Base-by-base conservation (phyloP, 2,113 vertebrate species). In the Onychorhynchus coronatus region DNA sequence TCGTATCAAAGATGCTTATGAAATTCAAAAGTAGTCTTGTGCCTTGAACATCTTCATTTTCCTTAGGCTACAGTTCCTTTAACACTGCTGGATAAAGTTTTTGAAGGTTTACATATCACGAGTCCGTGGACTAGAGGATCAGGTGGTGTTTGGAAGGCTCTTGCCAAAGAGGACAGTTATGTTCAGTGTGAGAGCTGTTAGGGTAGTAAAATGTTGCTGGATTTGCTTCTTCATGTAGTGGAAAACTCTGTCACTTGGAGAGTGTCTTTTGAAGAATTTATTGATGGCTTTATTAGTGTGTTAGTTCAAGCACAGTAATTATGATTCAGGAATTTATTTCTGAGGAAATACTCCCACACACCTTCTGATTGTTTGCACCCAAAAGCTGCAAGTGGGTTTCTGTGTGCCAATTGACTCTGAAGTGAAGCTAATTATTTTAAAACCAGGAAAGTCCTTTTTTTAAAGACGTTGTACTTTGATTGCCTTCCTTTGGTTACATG, bases 331-430 rank as follows among this genome's bases (percentile, higher is more conserved):
- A 73, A 46, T 94, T 62, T 94, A 70, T 89, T 93, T 89, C 77
- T 74, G 39, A 75, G 75, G 88, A 89, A 96, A 46, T 71, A 81
- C 44, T 42, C 95, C 94, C 52, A 65, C 89, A 37, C 79, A 8
- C 72, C 66, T 35, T 53, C 72, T 20, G 44, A 50, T 39, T 86
- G 73, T 86, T 88, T 81, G 50, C 39, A 62, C 33, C 81, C 88
- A 79, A 4, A 82, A 47, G 86, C 93, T 80, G 61, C 4, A 7
- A 89, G 83, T 61, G 80, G 53, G 18, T 85, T 82, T 78, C 30
- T 66, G n/a, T 85, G 59, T 65, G 80, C 88, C 81, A 91, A 11
- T 78, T 85, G 88, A 24, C 77, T 97, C 65, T 76, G 88, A 88
- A 81, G 84, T 52, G 35, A 70, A 79, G 55, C 58, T 79, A 50